Percentiles rank a stretch among this genome's conserved stretches.
These are phyloP conservation scores for Ctenicera cuprea DNA, from an alignment of 2,888 invertebrate genomes.

Conservation along the genomic window DNA sequence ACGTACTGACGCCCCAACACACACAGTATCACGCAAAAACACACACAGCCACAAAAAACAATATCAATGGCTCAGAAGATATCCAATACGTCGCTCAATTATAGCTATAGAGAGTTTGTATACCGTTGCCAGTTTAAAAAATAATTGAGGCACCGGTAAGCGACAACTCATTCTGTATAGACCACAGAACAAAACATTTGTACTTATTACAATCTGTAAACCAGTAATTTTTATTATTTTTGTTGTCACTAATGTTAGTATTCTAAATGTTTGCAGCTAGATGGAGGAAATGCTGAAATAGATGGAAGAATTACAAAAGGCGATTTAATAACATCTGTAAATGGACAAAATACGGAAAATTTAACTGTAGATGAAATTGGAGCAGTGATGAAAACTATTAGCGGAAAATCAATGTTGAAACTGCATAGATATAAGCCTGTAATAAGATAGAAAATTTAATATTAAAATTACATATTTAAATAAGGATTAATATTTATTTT, in stretches of 20 bases:
- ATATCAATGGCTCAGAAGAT: no score
- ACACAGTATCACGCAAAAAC: no score
- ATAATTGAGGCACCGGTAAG: no score
- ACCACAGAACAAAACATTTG: no score
- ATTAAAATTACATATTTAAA: conserved; percentile 2
- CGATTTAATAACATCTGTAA: conserved; percentile 92
- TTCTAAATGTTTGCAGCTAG: conserved; percentile 76
- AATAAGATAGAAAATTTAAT: conserved; percentile 19
- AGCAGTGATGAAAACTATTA: conserved; percentile 90
- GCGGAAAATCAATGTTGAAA: conserved; percentile 88
- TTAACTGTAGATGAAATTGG: conserved; percentile 90
- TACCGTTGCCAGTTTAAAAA: no score
- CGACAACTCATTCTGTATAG: no score
- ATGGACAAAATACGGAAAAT: conserved; percentile 87
- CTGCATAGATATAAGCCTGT: conserved; percentile 89
- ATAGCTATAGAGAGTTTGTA: no score
- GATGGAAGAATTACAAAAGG: conserved; percentile 95
- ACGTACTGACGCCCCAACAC: no score
- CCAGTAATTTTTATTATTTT: neutral
- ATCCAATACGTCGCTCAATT: no score
- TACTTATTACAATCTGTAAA: no score
- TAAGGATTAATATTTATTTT: conserved; percentile 34
- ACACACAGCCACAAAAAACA: no score
- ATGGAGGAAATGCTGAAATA: conserved; percentile 90
- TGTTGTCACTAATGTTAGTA: no score